These are phyloP conservation scores for Saimiri boliviensis DNA, from an alignment of 2,113 vertebrate genomes.

Conservation along the genomic window DNA sequence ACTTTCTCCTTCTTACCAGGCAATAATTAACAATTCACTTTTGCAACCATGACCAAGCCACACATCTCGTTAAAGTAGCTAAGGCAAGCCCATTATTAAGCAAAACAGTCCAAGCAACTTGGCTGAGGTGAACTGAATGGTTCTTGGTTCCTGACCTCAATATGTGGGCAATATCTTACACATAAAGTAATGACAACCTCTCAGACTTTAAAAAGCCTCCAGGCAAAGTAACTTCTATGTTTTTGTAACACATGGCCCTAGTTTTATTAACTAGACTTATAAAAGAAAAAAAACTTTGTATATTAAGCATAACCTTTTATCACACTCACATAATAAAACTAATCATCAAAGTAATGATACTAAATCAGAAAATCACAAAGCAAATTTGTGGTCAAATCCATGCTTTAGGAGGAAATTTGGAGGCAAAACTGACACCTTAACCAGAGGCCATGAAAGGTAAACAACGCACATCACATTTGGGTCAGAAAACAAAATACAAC, in stretches of 20 bases:
- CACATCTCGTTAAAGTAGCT: neutral
- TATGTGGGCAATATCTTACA: neutral
- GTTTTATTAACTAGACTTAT: neutral
- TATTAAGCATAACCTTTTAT: neutral
- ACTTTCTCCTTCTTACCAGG: neutral
- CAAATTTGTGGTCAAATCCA: neutral
- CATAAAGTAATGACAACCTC: slow-evolving; percentile 12
- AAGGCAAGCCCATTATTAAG: neutral
- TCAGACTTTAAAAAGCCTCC: slow-evolving; percentile 19
- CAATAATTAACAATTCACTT: neutral
- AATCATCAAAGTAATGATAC: slow-evolving; percentile 1
- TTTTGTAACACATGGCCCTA: neutral
- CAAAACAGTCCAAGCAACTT: neutral
- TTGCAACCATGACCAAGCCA: neutral
- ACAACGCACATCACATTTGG: neutral
- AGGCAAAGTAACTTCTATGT: neutral
- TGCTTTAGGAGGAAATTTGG: neutral
- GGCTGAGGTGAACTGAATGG: neutral
- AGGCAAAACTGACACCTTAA: neutral
- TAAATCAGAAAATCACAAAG: neutral
- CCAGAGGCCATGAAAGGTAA: neutral
- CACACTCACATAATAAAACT: slow-evolving; percentile 36
- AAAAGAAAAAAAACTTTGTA: neutral
- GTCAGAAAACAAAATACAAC: neutral
- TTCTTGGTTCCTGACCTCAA: neutral